Evolutionary conservation across 2,113 vertebrate species (phyloP).

Genomic region (Chaetorhynchus papuensis): DNA sequence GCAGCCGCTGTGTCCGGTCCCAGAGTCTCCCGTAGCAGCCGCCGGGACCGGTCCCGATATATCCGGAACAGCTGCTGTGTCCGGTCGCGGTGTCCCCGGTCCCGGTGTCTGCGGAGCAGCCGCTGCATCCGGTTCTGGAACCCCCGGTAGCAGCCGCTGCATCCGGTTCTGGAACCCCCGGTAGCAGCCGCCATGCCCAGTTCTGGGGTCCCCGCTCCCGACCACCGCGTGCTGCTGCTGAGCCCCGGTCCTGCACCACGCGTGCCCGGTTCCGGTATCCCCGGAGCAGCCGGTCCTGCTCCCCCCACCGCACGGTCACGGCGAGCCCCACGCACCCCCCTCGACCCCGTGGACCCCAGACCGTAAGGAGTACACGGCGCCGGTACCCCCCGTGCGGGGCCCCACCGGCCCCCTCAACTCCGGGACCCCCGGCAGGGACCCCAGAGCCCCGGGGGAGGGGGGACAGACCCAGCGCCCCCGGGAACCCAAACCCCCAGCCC

Average conservation of each 20-base stretch:
- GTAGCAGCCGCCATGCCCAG: neutral
- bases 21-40: neutral
- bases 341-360: neutral
- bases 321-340: neutral
- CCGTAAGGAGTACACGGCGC: too few relatives aligned
- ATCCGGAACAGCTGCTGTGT: neutral
- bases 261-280: neutral
- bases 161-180: too few relatives aligned
- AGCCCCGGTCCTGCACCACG: neutral
- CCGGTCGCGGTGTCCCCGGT: neutral
- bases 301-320: neutral
- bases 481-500: neutral
- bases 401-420: neutral
- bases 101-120: neutral
- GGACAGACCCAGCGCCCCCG: accelerated
- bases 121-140: too few relatives aligned
- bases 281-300: neutral
- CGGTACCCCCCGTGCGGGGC: neutral
- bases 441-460: too few relatives aligned
- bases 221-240: neutral
- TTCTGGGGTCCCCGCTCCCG: accelerated
- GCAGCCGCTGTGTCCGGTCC: neutral
- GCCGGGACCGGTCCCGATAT: neutral
- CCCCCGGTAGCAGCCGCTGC: neutral
- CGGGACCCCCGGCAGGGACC: neutral